Evolutionary conservation across 1,140 invertebrate species (phyloP), one percentile per base, ranked within the genome.

Genomic region (Drosophila athabasca): DNA sequence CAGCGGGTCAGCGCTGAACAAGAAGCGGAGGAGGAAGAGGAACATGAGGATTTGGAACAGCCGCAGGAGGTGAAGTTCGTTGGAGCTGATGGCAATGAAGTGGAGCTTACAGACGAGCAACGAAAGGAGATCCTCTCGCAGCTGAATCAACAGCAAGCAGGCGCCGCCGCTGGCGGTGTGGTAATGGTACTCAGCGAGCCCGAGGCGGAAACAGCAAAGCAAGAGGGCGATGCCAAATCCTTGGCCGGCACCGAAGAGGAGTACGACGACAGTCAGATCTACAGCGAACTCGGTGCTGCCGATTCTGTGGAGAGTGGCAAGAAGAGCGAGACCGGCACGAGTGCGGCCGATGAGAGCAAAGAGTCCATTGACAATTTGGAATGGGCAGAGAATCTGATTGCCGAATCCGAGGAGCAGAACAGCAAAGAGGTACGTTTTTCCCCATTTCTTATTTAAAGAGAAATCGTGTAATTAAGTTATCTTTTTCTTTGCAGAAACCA

Each of bases 161-260:
- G 84, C 9, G 79, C 83, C 5, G 58, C 84, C 6, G 77, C 67
- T 44, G 88, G 84, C n/a, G 90, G 90, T 13, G 91, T 92, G 15
- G 91, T 92, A 2, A 92, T 92, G 91, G 90, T 92, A 11, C 76
- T 92, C 2, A 90, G 89, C 49, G 90, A 91, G 45, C 72, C 74
- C 3, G 83, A 88, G n/a, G 69, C 55, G 9, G 71, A 89, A 17
- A 43, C 43, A 8, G 35, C 11, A 0, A 79, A 75, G 45, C 68
- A 54, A 49, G 84, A 89, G 7, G 45, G 44, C 2, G 79, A 84
- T 41, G 75, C n/a, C 13, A 80, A 76, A 43, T 80, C 82, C 3
- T 39, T 62, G 31, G 81, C 82, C 35, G 74, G 79, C 35, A 77
- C 80, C 19, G 84, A 81, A 29, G 79, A 89, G 13, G 90, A 91